Conservation (phyloP, 2,888 invertebrate genomes). For the Chymomyza fuscimana region DNA sequence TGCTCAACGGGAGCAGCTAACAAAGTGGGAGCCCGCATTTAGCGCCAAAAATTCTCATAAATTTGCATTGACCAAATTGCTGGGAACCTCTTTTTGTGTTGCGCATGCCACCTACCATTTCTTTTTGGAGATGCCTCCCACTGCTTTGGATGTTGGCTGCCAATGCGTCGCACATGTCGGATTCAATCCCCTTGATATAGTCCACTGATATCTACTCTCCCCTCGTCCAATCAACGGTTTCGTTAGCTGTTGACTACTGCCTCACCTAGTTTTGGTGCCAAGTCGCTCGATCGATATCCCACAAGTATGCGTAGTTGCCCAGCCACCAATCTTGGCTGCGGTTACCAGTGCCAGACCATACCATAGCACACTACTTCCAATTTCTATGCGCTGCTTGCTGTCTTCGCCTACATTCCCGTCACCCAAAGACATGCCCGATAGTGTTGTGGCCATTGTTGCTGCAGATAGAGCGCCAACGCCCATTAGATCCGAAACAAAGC, state of each 20-base stretch:
- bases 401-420: conserved; percentile 66
- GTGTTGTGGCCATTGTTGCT: conserved; percentile 32
- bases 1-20: background rate
- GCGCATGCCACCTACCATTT: conserved; percentile 15
- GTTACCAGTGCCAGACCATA: conserved; percentile 20
- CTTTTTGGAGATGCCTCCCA: conserved; percentile 29
- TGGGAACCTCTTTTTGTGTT: conserved; percentile 47
- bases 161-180: conserved; percentile 71
- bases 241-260: conserved; percentile 54
- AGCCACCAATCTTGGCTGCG: conserved; percentile 4
- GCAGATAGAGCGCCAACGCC: conserved; percentile 58
- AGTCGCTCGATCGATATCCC: conserved; percentile 29
- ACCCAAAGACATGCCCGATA: background rate
- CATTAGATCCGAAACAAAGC: conserved; percentile 36
- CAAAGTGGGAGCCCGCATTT: background rate
- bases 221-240: conserved; percentile 35
- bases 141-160: conserved; percentile 46
- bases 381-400: conserved; percentile 51
- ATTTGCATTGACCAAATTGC: conserved; percentile 67
- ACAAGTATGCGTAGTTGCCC: conserved; percentile 32
- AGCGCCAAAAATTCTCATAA: conserved; percentile 34
- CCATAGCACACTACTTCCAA: conserved; percentile 29
- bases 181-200: conserved; percentile 67
- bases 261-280: conserved; percentile 66
- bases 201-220: background rate